These are phyloP conservation scores for Ceratothoa steindachneri DNA, from an alignment of 2,888 invertebrate species.

Conservation along the genomic window DNA sequence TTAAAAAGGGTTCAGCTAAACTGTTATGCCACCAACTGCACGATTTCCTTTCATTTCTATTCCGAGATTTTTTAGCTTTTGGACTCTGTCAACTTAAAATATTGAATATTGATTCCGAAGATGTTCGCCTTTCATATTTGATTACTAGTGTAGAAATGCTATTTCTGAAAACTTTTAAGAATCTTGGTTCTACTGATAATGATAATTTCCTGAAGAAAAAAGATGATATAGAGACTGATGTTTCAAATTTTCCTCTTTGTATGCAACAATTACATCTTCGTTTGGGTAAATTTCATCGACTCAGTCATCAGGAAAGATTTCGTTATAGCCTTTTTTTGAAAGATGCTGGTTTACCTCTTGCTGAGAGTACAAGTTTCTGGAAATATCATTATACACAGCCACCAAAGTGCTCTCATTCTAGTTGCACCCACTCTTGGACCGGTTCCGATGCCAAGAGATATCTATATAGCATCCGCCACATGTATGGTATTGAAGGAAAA, in stretches of 20 bases:
- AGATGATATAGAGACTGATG: slow-evolving; percentile 40
- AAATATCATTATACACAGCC: slow-evolving; percentile 61
- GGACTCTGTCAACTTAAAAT: not conserved
- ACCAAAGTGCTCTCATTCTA: slow-evolving; percentile 53
- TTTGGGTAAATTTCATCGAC: slow-evolving; percentile 60
- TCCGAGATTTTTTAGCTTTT: not conserved
- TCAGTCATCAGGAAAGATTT: slow-evolving; percentile 64
- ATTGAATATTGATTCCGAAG: not conserved
- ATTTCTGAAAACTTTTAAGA: not conserved
- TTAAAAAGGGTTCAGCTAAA: not conserved
- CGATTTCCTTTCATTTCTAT: not conserved
- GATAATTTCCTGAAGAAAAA: not conserved
- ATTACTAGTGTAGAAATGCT: not conserved
- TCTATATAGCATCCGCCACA: slow-evolving; percentile 65
- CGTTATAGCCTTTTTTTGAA: slow-evolving; percentile 67
- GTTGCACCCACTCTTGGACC: slow-evolving; percentile 64
- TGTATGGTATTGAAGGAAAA: slow-evolving; percentile 69
- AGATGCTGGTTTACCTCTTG: slow-evolving; percentile 65
- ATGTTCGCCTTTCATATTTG: not conserved
- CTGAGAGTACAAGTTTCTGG: slow-evolving; percentile 62
- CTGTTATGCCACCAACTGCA: not conserved
- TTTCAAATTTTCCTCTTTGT: slow-evolving; percentile 61
- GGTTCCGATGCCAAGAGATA: slow-evolving; percentile 61
- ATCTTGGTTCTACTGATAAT: not conserved
- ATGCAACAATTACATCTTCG: slow-evolving; percentile 62